Percentiles rank a stretch among this genome's conserved stretches.
These are phyloP conservation scores for Lomographa bimaculata DNA, from an alignment of 2,888 invertebrate species.

Conservation along the genomic window DNA sequence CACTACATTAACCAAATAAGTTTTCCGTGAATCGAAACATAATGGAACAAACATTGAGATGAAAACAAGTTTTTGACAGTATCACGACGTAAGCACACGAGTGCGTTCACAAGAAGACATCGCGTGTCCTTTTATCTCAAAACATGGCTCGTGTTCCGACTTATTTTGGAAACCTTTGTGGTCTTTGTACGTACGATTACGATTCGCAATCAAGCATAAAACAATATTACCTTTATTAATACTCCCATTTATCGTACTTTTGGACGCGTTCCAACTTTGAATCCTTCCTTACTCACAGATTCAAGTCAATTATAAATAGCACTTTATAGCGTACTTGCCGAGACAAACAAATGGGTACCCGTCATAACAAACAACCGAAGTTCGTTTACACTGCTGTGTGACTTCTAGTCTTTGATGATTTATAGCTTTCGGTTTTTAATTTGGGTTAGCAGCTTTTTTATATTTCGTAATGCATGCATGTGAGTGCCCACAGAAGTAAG, in stretches of 20 bases:
- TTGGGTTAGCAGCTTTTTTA: too few relatives aligned
- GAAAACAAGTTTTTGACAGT: conserved; percentile 25
- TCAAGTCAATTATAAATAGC: conserved; percentile 19
- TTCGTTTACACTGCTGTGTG: conserved; percentile 9
- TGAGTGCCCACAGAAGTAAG: too few relatives aligned
- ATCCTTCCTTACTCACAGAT: conserved; percentile 15
- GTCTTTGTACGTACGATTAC: conserved; percentile 25
- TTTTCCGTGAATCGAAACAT: conserved; percentile 14
- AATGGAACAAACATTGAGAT: conserved; percentile 10
- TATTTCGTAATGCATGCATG: too few relatives aligned
- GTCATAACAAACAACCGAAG: conserved; percentile 12
- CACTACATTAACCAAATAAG: conserved; percentile 7
- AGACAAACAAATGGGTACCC: conserved; percentile 17
- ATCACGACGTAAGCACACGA: conserved; percentile 15
- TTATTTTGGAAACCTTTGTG: conserved; percentile 28
- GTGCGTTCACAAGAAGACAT: conserved; percentile 9
- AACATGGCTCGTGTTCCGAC: conserved; percentile 6
- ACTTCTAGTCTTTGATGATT: too few relatives aligned
- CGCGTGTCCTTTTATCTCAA: conserved; percentile 15
- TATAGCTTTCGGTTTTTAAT: too few relatives aligned
- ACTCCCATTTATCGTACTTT: conserved; percentile 9
- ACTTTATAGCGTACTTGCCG: conserved; percentile 18
- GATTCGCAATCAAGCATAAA: conserved; percentile 11
- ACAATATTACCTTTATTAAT: conserved; percentile 15
- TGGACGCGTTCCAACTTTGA: conserved; percentile 14